Evolutionary conservation across 2,888 invertebrate species (phyloP), one percentile per base, ranked within the genome.

Genomic region (Ochropacha duplaris): DNA sequence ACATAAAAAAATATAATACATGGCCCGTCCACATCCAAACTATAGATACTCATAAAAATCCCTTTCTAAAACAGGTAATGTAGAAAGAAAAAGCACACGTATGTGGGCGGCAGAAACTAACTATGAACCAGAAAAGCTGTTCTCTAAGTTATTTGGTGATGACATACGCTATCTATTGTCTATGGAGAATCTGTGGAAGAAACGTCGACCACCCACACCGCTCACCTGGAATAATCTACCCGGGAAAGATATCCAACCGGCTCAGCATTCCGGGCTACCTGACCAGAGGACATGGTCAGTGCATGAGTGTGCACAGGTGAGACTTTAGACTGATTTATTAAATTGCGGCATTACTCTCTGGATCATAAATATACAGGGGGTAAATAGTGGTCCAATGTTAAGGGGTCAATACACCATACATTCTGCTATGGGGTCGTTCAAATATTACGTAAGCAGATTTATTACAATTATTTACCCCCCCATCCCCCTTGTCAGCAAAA

Each of bases 131-230:
- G 94, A 95, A 69, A 97, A 97, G 79, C 85, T 99, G 14, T 99
- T 99, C 77, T 95, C 96, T 49, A 99, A 99, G 91, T 94, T 99
- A 60, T 99, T 99, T 87, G 94, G 95, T 62, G 98, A 98, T 82
- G 99, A 99, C 84, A 98, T 99, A 56, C 95, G 96, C 61, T 99
- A 99, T 86, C 94, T 99, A 64, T 90, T 99, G 58, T 96, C 96
- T 2, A 99, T 99, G 99, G 95, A 96, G 71, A 97, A 98, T 82
- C 91, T 99, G 56, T 99, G 99, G 99, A 97, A 97, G 87, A 96
- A 95, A 59, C 94, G 99, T 28, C 94, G 95, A 69, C 95, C 97
- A 0, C 99, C 99, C 0, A 94, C 93, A 1, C 98, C 98, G 0
- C 84, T 98, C 50, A 90, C 94, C 49, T 97, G 96, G 95, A 93